These are phyloP conservation scores for Pristionchus entomophagus DNA, from an alignment of 2,888 invertebrate species.

Conservation along the genomic window DNA sequence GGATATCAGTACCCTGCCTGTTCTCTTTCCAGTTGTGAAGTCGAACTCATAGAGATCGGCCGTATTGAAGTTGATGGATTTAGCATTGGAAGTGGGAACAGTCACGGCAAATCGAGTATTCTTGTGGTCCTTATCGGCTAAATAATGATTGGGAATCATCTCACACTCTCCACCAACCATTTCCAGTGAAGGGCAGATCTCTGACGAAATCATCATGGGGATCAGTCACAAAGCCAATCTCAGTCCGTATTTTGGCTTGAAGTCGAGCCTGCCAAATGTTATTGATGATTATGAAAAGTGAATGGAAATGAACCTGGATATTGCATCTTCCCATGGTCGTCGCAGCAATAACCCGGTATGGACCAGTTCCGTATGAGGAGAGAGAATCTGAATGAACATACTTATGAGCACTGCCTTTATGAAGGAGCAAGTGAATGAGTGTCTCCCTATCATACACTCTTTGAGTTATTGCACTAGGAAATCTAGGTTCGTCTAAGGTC, in stretches of 20 bases:
- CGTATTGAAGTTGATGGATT: neutral
- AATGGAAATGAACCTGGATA: neutral
- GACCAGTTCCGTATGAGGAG: neutral
- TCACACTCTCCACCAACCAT: neutral
- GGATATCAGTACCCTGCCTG: neutral
- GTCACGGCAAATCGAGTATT: slow-evolving; percentile 6
- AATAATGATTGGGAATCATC: neutral
- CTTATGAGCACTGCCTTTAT: too few relatives aligned
- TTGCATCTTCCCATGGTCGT: slow-evolving; percentile 36
- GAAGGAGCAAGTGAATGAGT: too few relatives aligned
- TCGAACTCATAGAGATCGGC: slow-evolving; percentile 22
- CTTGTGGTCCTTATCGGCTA: slow-evolving; percentile 36
- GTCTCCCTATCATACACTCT: too few relatives aligned
- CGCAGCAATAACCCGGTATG: neutral
- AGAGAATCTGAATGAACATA: neutral
- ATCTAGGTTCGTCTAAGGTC: too few relatives aligned
- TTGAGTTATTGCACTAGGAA: too few relatives aligned
- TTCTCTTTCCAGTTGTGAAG: slow-evolving; percentile 39
- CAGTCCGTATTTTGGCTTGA: neutral
- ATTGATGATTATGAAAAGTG: neutral
- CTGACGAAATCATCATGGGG: slow-evolving; percentile 5
- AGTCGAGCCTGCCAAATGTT: neutral
- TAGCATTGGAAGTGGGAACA: neutral
- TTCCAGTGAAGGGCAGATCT: slow-evolving; percentile 25
- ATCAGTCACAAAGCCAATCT: slow-evolving; percentile 31